These are phyloP conservation scores for Sinelater perroti DNA, from an alignment of 2,888 invertebrate species.

Conservation along the genomic window DNA sequence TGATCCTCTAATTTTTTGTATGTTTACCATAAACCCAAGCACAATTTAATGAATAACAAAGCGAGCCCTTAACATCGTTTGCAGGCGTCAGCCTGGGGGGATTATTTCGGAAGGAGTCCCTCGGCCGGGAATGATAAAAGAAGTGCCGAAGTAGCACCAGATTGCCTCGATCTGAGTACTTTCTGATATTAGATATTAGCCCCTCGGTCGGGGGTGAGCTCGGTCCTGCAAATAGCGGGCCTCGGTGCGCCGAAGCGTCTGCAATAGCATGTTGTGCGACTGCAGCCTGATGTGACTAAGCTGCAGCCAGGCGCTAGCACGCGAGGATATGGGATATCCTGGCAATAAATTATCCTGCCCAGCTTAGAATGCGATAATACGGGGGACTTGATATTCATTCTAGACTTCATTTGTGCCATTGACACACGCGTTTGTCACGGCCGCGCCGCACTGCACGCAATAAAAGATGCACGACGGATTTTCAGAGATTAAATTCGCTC, in stretches of 20 bases:
- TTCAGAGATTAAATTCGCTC: slow-evolving; percentile 49
- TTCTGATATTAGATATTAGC: slow-evolving; percentile 51
- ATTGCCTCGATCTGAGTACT: slow-evolving; percentile 47
- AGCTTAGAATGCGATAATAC: slow-evolving; percentile 39
- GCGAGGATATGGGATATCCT: slow-evolving; percentile 58
- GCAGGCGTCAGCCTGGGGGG: slow-evolving; percentile 17
- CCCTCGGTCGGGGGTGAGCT: slow-evolving; percentile 38
- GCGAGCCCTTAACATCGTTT: slow-evolving; percentile 26
- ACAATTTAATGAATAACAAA: too few relatives aligned
- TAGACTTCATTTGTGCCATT: slow-evolving; percentile 54
- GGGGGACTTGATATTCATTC: slow-evolving; percentile 45
- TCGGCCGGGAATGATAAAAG: slow-evolving; percentile 38
- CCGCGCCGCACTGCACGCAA: slow-evolving; percentile 49
- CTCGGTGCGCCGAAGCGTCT: slow-evolving; percentile 26
- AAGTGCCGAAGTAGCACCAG: slow-evolving; percentile 41
- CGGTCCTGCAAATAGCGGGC: slow-evolving; percentile 33
- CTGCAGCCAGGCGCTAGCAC: slow-evolving; percentile 54
- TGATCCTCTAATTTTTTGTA: too few relatives aligned
- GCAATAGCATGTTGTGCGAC: slow-evolving; percentile 40
- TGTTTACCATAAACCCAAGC: too few relatives aligned
- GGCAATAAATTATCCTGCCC: slow-evolving; percentile 56
- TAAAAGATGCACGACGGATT: slow-evolving; percentile 51
- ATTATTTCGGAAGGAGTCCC: slow-evolving; percentile 26
- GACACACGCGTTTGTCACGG: slow-evolving; percentile 56
- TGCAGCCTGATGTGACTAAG: slow-evolving; percentile 49